Evolutionary conservation across 2,888 invertebrate species (phyloP).

Genomic region (Volucella inanis): DNA sequence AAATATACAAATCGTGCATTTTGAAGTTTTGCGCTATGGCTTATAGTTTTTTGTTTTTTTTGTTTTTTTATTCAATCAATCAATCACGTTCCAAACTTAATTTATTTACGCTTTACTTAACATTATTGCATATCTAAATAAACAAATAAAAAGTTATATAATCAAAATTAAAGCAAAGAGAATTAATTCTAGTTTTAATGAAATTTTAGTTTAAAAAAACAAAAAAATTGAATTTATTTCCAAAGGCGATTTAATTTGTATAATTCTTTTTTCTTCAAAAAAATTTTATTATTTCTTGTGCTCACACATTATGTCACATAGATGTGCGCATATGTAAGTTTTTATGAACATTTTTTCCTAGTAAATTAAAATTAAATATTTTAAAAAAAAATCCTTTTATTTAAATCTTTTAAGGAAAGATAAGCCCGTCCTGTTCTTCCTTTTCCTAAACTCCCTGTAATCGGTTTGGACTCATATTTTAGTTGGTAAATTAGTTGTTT

Average conservation of each 20-base stretch:
- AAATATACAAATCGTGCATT: background rate
- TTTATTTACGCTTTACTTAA: background rate
- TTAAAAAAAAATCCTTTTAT: conserved; percentile 2
- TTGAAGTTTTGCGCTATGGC: background rate
- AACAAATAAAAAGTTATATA: conserved; percentile 16
- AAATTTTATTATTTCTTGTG: conserved; percentile 63
- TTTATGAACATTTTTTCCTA: conserved; percentile 58
- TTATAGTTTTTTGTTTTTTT: background rate
- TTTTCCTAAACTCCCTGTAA: background rate
- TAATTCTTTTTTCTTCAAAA: conserved; percentile 52
- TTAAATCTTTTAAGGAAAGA: conserved; percentile 11
- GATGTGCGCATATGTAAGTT: conserved; percentile 76
- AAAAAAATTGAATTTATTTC: conserved; percentile 31
- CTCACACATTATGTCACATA: conserved; percentile 74
- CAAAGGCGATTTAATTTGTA: conserved; percentile 42
- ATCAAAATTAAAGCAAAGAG: background rate
- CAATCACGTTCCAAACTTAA: conserved; percentile 32
- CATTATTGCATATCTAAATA: background rate
- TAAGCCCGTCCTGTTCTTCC: background rate
- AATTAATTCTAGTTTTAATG: conserved; percentile 11
- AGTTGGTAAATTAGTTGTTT: conserved; percentile 38
- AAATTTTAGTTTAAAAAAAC: conserved; percentile 27
- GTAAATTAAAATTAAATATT: conserved; percentile 37
- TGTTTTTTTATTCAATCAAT: background rate
- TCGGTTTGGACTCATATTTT: conserved; percentile 38